Conservation (phyloP, 2,888 invertebrate species). For the Nephrotoma flavescens region DNA sequence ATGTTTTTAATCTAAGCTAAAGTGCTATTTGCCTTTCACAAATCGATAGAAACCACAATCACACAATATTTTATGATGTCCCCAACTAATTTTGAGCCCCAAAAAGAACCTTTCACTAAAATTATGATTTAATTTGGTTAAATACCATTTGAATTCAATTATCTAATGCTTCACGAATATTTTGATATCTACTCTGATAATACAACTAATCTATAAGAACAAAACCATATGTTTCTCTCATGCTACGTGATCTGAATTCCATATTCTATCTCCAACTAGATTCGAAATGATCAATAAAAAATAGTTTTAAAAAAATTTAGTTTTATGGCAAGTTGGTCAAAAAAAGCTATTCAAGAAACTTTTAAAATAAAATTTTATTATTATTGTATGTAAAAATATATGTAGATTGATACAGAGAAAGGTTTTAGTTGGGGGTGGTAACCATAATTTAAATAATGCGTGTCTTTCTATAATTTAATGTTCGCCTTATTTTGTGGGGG, state of each 20-base stretch:
- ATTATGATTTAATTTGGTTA: not conserved
- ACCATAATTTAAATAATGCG: not conserved
- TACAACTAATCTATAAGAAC: not conserved
- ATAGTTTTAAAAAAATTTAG: not conserved
- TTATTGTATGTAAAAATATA: not conserved
- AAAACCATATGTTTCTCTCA: not conserved
- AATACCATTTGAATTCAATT: not conserved
- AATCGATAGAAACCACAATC: too few species aligned
- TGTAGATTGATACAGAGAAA: not conserved
- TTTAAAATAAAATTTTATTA: not conserved
- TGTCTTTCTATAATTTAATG: not conserved
- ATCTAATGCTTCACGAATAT: not conserved
- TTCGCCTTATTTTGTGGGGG: not conserved
- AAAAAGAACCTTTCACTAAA: not conserved
- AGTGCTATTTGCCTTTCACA: too few species aligned
- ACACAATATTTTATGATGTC: too few species aligned
- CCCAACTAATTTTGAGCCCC: too few species aligned
- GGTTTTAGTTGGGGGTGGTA: not conserved
- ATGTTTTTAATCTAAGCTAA: too few species aligned
- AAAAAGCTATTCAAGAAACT: not conserved
- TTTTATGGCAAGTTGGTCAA: not conserved
- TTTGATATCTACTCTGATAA: not conserved
- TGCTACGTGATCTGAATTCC: not conserved
- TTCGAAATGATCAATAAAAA: not conserved
- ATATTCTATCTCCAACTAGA: not conserved